Evolutionary conservation across 2,888 invertebrate genomes (phyloP), one percentile per base, ranked within the genome.

Genomic region (Pseudolycoriella hygida): DNA sequence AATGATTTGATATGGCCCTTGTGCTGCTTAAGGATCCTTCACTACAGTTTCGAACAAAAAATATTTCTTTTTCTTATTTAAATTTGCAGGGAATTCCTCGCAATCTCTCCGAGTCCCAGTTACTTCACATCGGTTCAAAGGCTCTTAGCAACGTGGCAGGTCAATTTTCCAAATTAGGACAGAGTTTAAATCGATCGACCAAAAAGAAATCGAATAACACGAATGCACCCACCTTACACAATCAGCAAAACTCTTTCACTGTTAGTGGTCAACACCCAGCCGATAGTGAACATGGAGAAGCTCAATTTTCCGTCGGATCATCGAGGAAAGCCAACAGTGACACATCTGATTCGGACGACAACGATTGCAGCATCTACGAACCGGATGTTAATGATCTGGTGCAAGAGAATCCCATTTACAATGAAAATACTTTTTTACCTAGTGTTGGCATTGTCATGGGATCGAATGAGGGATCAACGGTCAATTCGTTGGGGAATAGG

Each of bases 91-190:
- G 65, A n/a, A 64, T 65, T 57, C 64, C 85, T 0, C 70, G 84
- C 47, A 88, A 88, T 58, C 79, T 87, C 11, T 86, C 87, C n/a
- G 89, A 89, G 64, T 83, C 84, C n/a, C 88, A 89, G 57, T 68
- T 89, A 3, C 72, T 82, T 10, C 81, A 83, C 25, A 69, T 88
- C 40, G 87, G 87, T 56, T 79, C 84, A 8, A 87, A 87, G 68
- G 89, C 88, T 42, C 66, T 89, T 47, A 83, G 75, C 50, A 89
- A 88, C 59, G 80, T 89, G 70, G 77, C 83, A 0, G 87, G 86
- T 51, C 87, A 88, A 58, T 84, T 90, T 62, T 85, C 83, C 47
- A 87, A 85, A 60, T 62, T 89, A 61, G 74, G 63, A 54, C 75
- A 53, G 62, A 74, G 48, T 59, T 69, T 52, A 57, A 69, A 57